Conservation (phyloP, 2,797 vertebrate species). For the Nannoperca australis region DNA sequence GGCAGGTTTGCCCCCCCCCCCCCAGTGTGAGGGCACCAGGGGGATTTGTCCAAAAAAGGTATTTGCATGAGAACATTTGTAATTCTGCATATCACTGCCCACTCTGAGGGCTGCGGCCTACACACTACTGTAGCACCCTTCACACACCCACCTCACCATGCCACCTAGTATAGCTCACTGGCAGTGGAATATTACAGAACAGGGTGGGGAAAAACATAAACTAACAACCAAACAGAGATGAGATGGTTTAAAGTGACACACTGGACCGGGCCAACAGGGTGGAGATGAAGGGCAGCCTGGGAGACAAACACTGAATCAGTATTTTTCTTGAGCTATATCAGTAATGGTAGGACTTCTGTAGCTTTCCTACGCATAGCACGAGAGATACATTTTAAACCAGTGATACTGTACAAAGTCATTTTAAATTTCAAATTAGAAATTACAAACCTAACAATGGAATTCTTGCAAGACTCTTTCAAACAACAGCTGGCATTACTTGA, state of each 20-base stretch:
- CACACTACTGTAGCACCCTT: slow-evolving; percentile 57
- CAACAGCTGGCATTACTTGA: slow-evolving; percentile 70
- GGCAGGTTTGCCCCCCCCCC: slow-evolving; percentile 47
- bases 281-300: slow-evolving; percentile 48
- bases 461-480: slow-evolving; percentile 38
- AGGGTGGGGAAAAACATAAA: slow-evolving; percentile 69
- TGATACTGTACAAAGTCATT: neutral
- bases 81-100: slow-evolving; percentile 38
- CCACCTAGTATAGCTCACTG: slow-evolving; percentile 72
- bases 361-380: slow-evolving; percentile 14
- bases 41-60: slow-evolving; percentile 27
- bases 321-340: slow-evolving; percentile 49
- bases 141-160: slow-evolving; percentile 59
- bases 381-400: neutral
- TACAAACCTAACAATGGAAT: slow-evolving; percentile 16
- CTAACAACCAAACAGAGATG: slow-evolving; percentile 76
- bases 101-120: slow-evolving; percentile 29
- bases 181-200: slow-evolving; percentile 81
- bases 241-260: slow-evolving; percentile 57
- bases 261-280: slow-evolving; percentile 44
- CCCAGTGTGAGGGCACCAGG: slow-evolving; percentile 18
- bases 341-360: slow-evolving; percentile 32
- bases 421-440: too few species aligned
- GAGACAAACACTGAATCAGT: slow-evolving; percentile 47
- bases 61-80: slow-evolving; percentile 52